Base-by-base conservation (phyloP, 2,888 invertebrate species). In the Euplexia lucipara region DNA sequence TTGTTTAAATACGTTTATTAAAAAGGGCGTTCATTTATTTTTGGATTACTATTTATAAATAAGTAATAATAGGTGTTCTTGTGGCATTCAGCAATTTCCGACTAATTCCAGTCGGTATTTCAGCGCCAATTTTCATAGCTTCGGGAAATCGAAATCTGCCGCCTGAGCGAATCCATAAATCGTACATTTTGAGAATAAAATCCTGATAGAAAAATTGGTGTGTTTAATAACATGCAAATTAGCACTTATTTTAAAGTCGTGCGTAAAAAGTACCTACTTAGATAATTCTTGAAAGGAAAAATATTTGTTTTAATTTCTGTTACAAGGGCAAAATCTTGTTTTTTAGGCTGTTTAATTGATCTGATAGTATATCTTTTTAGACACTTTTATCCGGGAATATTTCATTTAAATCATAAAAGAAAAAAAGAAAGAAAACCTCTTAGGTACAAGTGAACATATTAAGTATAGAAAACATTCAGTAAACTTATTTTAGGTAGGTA, bases 61-160 rank as follows among this genome's bases (percentile, higher is more conserved):
- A n/a, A n/a, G n/a, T n/a, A n/a, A n/a, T n/a, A 42, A 56, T 44
- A 3, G 5, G 7, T 26, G 22, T n/a, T 63, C 52, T 63, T 26
- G 65, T 20, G 22, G 16, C 1, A 12, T 9, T 35, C 65, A 9
- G 30, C 10, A 66, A 66, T 53, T 41, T 63, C 66, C 52, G 12
- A 10, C 0, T 10, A 22, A 58, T 59, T 37, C 16, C 20, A 49
- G 30, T 6, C 12, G 12, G 18, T 34, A 20, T 41, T 52, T 42
- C 16, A 35, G 8, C 9, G 48, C 6, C 49, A n/a, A 34, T 16
- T 42, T 20, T n/a, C 9, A 65, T 20, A 22, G 30, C 2, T 30
- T 30, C 7, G 30, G 42, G 30, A 44, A 64, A 35, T 56, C 5
- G 2, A 54, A 22, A 30, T 7, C 12, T 1, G 4, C 20, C 26